Evolutionary conservation across 2,888 invertebrate species (phyloP), one percentile per base, ranked within the genome.

Genomic region (Heteromurus nitidus): DNA sequence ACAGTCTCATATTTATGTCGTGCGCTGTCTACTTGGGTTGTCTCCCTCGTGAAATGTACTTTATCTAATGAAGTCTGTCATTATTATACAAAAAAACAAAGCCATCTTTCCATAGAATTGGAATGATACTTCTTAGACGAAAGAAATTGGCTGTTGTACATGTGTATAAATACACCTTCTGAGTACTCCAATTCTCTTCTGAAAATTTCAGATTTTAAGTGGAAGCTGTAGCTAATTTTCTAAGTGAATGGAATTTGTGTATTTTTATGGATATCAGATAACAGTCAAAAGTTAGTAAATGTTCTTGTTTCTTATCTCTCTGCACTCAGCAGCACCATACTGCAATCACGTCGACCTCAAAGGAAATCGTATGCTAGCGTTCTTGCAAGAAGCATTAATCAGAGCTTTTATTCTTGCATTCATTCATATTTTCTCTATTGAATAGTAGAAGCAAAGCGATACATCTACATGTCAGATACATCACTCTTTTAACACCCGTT

Each of bases 1-100:
- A 75, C 30, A 31, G 80, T 62, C 69, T 58, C 70, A 65, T 64
- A 55, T 72, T 55, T 20, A 47, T 81, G 68, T 76, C 47, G 70
- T 13, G 31, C 2, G 22, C 47, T 58, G 55, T 50, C 31, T 68
- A 65, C 18, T 44, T n/a, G 16, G 20, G 58, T 64, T 65, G 76
- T 60, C 65, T 72, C 73, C 73, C 80, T 80, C 60, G 65, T 31
- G 58, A 42, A 47, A 22, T 11, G n/a, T 31, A 22, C 36, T 30
- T 60, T 44, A 42, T 70, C 69, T 53, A 50, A 68, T 62, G 36
- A 31, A 31, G 31, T 62, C 18, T 62, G 31, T 18, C 55, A 22
- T 22, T 24, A n/a, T n/a, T n/a, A n/a, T n/a, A n/a, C n/a, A n/a
- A n/a, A n/a, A n/a, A n/a, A n/a, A n/a, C n/a, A n/a, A n/a, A n/a